Evolutionary conservation across 2,113 vertebrate genomes (phyloP).

Genomic region (Balaeniceps rex): DNA sequence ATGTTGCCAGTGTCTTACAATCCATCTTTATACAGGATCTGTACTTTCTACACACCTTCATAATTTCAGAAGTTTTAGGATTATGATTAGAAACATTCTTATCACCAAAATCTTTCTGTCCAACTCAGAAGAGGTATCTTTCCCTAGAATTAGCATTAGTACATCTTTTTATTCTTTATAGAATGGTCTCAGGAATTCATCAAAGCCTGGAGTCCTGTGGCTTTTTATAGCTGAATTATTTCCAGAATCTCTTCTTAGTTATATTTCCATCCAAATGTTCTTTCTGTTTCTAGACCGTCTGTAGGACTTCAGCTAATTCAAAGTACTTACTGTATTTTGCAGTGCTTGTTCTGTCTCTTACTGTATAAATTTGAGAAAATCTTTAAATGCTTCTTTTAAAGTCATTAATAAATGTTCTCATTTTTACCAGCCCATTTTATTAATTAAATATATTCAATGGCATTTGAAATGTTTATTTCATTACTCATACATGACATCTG

Average conservation of each 20-base stretch:
- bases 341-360: not conserved
- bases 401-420: not conserved
- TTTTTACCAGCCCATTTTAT: not conserved
- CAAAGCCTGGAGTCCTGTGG: not conserved
- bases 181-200: not conserved
- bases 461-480: not conserved
- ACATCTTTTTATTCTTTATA: not conserved
- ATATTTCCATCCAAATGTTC: not conserved
- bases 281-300: not conserved
- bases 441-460: not conserved
- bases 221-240: constrained; percentile 29
- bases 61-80: not conserved
- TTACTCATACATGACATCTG: not conserved
- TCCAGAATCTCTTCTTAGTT: constrained; percentile 12
- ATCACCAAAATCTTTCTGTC: not conserved
- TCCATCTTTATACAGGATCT: not conserved
- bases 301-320: not conserved
- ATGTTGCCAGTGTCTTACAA: not conserved
- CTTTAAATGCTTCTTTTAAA: not conserved
- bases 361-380: not conserved
- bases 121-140: not conserved
- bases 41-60: not conserved
- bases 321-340: not conserved
- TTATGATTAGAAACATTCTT: not conserved
- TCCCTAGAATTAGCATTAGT: not conserved